phyloP scores from a whole-genome alignment of 2,888 invertebrate genomes.

The Oegoconia quadripuncta region DNA sequence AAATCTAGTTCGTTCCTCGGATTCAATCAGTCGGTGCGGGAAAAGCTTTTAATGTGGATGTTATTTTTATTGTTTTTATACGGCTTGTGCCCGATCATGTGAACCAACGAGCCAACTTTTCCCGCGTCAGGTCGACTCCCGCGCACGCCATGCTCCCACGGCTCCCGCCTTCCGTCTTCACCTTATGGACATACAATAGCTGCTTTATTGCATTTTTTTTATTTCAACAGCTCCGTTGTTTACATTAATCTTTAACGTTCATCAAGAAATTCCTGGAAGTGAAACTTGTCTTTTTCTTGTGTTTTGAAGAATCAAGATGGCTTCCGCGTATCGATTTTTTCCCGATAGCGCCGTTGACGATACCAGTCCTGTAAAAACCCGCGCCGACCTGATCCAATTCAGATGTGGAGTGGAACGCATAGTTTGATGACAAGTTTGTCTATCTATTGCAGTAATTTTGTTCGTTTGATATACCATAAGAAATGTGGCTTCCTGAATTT shows the following conservation, averaged over 20 bases:
- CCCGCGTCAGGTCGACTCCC: slow-evolving; percentile 59
- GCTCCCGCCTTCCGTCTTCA: slow-evolving; percentile 58
- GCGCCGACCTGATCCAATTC: slow-evolving; percentile 49
- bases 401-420: slow-evolving; percentile 43
- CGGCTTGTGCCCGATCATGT: slow-evolving; percentile 39
- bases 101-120: slow-evolving; percentile 53
- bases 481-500: slow-evolving; percentile 8
- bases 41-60: slow-evolving; percentile 10
- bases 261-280: slow-evolving; percentile 62
- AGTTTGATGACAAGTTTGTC: slow-evolving; percentile 28
- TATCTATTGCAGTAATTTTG: no score
- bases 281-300: slow-evolving; percentile 58
- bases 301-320: slow-evolving; percentile 51
- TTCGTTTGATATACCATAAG: no score
- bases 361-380: slow-evolving; percentile 46
- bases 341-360: slow-evolving; percentile 29
- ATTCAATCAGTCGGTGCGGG: slow-evolving; percentile 14
- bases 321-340: slow-evolving; percentile 63
- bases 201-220: slow-evolving; percentile 63
- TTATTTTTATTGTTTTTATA: slow-evolving; percentile 24
- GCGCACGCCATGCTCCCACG: slow-evolving; percentile 65
- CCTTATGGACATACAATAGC: slow-evolving; percentile 62
- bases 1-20: slow-evolving; percentile 22
- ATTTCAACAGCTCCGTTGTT: slow-evolving; percentile 44
- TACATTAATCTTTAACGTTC: slow-evolving; percentile 56